These are phyloP conservation scores for Mus spretus DNA, from an alignment of 2,797 vertebrate species.

Conservation along the genomic window DNA sequence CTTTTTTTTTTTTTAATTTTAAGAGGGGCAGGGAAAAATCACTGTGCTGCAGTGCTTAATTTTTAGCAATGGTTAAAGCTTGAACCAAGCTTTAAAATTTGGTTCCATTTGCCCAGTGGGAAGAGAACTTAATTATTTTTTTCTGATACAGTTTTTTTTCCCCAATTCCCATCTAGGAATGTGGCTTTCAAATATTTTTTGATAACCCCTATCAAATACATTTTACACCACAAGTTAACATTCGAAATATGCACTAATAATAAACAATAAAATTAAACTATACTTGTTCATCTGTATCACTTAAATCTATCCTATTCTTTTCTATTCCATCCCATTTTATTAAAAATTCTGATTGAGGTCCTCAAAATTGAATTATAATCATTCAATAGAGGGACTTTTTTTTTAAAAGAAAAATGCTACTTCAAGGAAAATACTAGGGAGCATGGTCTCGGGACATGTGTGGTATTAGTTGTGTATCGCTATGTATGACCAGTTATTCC, in stretches of 20 bases:
- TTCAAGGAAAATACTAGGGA: background rate
- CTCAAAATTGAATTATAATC: background rate
- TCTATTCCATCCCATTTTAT: background rate
- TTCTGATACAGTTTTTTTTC: background rate
- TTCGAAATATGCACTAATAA: background rate
- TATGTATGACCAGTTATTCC: background rate
- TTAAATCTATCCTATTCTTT: background rate
- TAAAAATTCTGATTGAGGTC: background rate
- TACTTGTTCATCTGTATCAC: background rate
- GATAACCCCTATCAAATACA: conserved; percentile 34
- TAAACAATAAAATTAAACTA: background rate
- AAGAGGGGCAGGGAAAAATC: conserved; percentile 10
- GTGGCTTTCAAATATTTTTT: conserved; percentile 14
- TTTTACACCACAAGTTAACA: background rate
- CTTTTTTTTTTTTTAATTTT: background rate
- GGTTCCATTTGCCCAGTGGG: background rate
- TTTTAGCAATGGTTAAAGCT: background rate
- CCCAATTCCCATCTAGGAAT: background rate
- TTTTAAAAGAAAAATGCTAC: background rate
- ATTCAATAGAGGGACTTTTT: background rate
- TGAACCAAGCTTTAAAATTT: background rate
- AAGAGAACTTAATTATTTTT: background rate
- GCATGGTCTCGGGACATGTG: background rate
- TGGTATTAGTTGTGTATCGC: background rate
- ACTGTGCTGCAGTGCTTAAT: background rate